Evolutionary conservation across 2,113 vertebrate species (phyloP).

Genomic region (Podarcis cretensis): DNA sequence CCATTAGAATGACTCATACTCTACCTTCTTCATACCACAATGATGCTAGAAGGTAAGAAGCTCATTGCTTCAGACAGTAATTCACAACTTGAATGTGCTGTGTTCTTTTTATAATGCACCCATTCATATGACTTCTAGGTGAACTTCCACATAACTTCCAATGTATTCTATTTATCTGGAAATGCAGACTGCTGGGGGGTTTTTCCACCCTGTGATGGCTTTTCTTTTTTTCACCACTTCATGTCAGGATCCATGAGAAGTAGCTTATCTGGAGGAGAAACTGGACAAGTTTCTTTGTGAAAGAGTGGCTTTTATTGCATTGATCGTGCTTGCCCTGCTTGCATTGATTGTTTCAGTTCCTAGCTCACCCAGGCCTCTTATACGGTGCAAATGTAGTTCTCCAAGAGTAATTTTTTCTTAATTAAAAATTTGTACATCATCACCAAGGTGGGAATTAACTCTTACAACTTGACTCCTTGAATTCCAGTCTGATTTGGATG

Average conservation of each 20-base stretch:
- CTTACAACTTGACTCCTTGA: not conserved
- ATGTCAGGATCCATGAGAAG: not conserved
- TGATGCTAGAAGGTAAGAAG: slow-evolving; percentile 87
- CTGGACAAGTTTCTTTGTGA: not conserved
- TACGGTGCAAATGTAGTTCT: not conserved
- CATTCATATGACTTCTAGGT: not conserved
- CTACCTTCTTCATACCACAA: slow-evolving; percentile 97
- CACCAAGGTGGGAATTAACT: not conserved
- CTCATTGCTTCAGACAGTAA: accelerated
- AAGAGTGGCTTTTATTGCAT: not conserved
- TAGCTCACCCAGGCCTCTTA: not conserved
- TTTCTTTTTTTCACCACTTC: not conserved
- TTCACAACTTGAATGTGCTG: accelerated
- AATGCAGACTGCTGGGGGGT: no score
- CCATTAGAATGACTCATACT: slow-evolving; percentile 95
- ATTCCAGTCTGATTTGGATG: not conserved
- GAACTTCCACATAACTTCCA: not conserved
- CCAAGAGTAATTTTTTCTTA: not conserved
- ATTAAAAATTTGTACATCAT: not conserved
- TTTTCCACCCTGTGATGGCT: not conserved
- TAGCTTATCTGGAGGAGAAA: not conserved
- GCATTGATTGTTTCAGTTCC: not conserved
- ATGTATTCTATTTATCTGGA: not conserved
- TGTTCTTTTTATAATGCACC: not conserved
- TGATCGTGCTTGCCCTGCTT: not conserved